Base-by-base conservation (phyloP, 2,113 vertebrate genomes). In the Cavia aperea region DNA sequence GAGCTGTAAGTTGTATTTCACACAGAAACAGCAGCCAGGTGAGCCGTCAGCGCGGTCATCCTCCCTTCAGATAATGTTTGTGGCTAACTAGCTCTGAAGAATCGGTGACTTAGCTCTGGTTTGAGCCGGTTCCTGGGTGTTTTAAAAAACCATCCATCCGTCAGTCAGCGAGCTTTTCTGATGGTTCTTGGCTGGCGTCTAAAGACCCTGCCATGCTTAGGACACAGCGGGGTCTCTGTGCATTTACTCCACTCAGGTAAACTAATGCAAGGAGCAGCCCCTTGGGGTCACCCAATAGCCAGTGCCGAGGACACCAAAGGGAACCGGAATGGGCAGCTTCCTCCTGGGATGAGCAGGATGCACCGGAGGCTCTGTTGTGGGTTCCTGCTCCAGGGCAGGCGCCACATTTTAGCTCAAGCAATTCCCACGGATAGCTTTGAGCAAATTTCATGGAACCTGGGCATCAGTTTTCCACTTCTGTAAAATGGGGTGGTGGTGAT, bases 261-360 rank as follows among this genome's bases (percentile, higher is more conserved):
- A 90, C 33, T n/a, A 16, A 62, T 56, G 5, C 19, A 70, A 82
- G 86, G 23, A 23, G 78, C 0, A 16, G 54, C 23, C 18, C 33
- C 15, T 60, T 6, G 2, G 51, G 15, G 66, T 36, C 85, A 10
- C 0, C 4, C 24, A 62, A 39, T 33, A 43, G n/a, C 70, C 86
- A 60, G 3, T 0, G 1, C 46, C 78, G 16, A n/a, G 33, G 54
- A 13, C 46, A 43, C 13, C 24, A 18, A 43, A 24, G 7, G n/a
- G 75, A 79, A 79, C 31, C 0, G 36, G 26, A 46, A 7, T 56
- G 33, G 51, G 51, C 54, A 16, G 13, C 33, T 46, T 31, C 3
- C 4, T 6, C 14, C 12, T 3, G 33, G 3, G 49, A 12, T 1
- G 2, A 68, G 3, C 1, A 18, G 24, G 13, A 1, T 65, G 33